Evolutionary conservation across 64 coral and sea anemone genomes (phyloP), one percentile per base, ranked within the genome.

Genomic region (Catalaphyllia jardinei): DNA sequence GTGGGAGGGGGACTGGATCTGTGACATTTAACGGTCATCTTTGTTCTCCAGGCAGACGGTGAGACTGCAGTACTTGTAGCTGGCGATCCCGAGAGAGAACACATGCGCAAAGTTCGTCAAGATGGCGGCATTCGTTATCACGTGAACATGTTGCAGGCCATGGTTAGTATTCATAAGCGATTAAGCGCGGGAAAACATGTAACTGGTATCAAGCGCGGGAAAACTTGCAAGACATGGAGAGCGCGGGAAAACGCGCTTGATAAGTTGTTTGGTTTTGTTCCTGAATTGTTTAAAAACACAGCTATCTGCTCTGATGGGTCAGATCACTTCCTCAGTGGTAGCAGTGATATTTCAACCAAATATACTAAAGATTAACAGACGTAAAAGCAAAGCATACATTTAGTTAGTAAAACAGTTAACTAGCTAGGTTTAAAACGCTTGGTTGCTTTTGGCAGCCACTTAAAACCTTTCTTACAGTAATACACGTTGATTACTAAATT

Each of bases 101-200:
- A 92, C 75, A 86, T 92, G 82, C 78, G 62, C 29, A 92, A 92
- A 87, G 90, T 92, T 50, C 31, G 67, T 28, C 29, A 72, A 46
- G 90, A 92, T 19, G 83, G 83, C 29, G 90, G 82, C 16, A 92
- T 92, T 35, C 82, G 30, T 52, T 92, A 92, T 77, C 90, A 92
- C 65, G 90, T 92, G 3, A 92, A 87, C 67, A 11, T 92, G 35
- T 64, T 92, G 29, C 24, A 67, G 31, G 54, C 82, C 16, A 72
- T 92, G 90, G 90, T 92, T 11, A 92, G 90, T 92, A 33, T 42
- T 18, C 24, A 67, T 17, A 2, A 20, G 9, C 25, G 42, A 27
- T 69, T 25, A 67, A 24, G 19, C 24, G 65, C 22, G 10, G 1
- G n/a, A 69, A 4, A 69, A n/a, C 20, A 29, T 25, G 2, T 8